Conservation (phyloP, 1,140 invertebrate genomes). For the Alviniconcha marisindica region DNA sequence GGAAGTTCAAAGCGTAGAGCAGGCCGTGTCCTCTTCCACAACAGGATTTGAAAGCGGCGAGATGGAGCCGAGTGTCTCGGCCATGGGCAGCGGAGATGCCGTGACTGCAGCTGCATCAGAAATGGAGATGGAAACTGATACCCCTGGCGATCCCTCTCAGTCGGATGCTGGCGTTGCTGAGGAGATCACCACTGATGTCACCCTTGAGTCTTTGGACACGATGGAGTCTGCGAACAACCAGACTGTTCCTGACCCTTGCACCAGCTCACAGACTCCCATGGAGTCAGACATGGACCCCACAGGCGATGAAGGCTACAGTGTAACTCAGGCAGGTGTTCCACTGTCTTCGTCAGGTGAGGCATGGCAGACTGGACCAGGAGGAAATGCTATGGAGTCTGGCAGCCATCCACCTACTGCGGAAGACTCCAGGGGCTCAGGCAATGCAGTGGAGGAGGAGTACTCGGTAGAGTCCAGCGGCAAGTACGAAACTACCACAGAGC, state of each 20-base stretch:
- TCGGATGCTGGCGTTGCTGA: background rate
- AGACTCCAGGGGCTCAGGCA: background rate
- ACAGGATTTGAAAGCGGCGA: background rate
- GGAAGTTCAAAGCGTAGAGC: background rate
- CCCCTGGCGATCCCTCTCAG: too few species aligned
- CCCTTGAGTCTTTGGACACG: background rate
- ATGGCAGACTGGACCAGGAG: background rate
- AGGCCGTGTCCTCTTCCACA: slow-evolving; percentile 20
- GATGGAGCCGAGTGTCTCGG: background rate
- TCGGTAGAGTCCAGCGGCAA: background rate
- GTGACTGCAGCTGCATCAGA: too few species aligned
- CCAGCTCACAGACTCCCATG: background rate
- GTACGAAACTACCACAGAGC: too few species aligned
- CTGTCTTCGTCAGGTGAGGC: background rate
- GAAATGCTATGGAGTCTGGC: background rate
- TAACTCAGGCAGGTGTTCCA: background rate
- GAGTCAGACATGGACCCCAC: background rate
- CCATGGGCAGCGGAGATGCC: background rate
- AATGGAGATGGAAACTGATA: too few species aligned
- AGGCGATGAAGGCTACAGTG: background rate
- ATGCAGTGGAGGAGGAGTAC: background rate
- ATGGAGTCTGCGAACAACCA: background rate
- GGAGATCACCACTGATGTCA: background rate
- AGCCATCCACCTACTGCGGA: background rate
- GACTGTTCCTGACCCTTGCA: background rate